Evolutionary conservation across 1,140 invertebrate genomes (phyloP), one percentile per base, ranked within the genome.

Genomic region (Nebria ingens): DNA sequence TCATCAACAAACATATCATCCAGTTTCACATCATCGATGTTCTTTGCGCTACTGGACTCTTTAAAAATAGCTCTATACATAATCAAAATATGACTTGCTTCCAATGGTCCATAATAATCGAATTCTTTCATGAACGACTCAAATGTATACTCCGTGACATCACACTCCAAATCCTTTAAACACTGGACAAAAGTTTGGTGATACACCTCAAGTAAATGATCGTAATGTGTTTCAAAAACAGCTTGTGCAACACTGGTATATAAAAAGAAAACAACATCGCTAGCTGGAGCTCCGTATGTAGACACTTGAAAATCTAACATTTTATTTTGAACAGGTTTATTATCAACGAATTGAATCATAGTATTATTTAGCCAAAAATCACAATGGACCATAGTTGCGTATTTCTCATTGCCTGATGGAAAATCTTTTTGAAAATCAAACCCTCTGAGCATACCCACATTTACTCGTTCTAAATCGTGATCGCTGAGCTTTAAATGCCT

Each of bases 241-340:
- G 68, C 58, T 29, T 66, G 56, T 12, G 74, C 70, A 0, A 76
- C 74, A 53, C 73, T 74, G 61, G 71, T 73, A 56, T 73, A 79
- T 2, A 80, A 63, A 52, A 72, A 76, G 57, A 78, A 77, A 0
- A 70, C 68, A 52, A 80, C 56, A 54, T 80, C 78, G 1, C 70
- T 73, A 1, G 75, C 69, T 3, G 78, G 78, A 2, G 77, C 78
- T 2, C 72, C 71, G 55, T 73, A 75, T 12, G 75, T 66, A 11
- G 68, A 64, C 2, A 78, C 61, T 60, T 80, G 78, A 63, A 73
- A 75, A 57, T 80, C 79, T n/a, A 79, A 56, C 0, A 79, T 61
- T 50, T 21, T 51, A 12, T 71, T 61, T 21, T 76, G 70, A 34
- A 67, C 61, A 21, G 71, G 64, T 51, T 21, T 51, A 9, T 15